Conservation (phyloP, 2,888 invertebrate genomes). For the Celastrina argiolus region DNA sequence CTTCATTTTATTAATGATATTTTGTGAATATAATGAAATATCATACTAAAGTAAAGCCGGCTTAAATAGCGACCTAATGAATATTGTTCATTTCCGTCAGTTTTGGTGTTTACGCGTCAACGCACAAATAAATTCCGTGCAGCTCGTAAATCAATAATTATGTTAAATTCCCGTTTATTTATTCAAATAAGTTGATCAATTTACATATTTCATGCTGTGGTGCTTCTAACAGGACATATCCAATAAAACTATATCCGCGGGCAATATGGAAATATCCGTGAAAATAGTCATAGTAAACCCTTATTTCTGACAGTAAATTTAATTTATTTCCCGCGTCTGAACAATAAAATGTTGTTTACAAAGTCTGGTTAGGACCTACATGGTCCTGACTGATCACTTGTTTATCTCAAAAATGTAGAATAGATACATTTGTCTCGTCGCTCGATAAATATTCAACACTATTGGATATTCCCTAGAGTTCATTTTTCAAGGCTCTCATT, state of each 20-base stretch:
- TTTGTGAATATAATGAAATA: background rate
- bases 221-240: background rate
- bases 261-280: background rate
- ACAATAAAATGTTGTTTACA: no score
- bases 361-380: no score
- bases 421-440: no score
- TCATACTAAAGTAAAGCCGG: background rate
- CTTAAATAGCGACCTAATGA: background rate
- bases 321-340: no score
- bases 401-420: no score
- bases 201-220: background rate
- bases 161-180: background rate
- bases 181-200: conserved; percentile 4
- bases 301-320: background rate
- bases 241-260: background rate
- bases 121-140: background rate
- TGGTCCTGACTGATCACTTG: no score
- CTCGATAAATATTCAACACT: no score
- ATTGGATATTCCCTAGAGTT: no score
- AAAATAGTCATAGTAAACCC: no score
- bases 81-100: background rate
- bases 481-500: no score
- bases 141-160: background rate
- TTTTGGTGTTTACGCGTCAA: background rate
- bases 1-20: no score